phyloP scores from a whole-genome alignment of 92 coral and sea anemone genomes.

The Zoanthus sociatus region DNA sequence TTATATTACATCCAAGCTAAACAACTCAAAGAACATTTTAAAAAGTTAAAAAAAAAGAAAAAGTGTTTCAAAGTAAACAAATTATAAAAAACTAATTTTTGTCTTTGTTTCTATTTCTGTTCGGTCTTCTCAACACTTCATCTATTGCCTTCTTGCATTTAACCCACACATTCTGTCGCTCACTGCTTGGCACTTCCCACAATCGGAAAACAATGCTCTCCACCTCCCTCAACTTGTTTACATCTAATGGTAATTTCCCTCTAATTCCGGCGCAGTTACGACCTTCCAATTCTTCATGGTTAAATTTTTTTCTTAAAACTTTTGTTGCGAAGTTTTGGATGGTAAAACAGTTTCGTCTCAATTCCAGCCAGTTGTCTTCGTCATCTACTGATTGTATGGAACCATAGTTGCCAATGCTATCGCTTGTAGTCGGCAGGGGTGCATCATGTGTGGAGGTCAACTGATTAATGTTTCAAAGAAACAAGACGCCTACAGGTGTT shows the following conservation, averaged over 20 bases:
- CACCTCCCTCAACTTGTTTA: background rate
- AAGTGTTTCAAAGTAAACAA: background rate
- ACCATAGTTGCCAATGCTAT: background rate
- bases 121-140: background rate
- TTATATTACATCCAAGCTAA: background rate
- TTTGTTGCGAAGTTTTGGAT: constrained; percentile 14
- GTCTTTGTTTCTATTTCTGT: background rate
- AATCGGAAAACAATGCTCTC: background rate
- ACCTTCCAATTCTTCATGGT: background rate
- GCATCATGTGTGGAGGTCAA: background rate
- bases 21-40: background rate
- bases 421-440: background rate
- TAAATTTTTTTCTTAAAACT: background rate
- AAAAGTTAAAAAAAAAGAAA: background rate
- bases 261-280: background rate
- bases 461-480: background rate
- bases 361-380: background rate
- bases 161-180: background rate
- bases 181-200: background rate
- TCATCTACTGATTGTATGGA: background rate
- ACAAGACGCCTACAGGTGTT: too few relatives aligned
- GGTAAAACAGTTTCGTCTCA: background rate
- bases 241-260: background rate
- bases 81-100: background rate
- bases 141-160: constrained; percentile 3